These are phyloP conservation scores for Zaprionus africanus DNA, from an alignment of 1,140 invertebrate species.

Conservation along the genomic window DNA sequence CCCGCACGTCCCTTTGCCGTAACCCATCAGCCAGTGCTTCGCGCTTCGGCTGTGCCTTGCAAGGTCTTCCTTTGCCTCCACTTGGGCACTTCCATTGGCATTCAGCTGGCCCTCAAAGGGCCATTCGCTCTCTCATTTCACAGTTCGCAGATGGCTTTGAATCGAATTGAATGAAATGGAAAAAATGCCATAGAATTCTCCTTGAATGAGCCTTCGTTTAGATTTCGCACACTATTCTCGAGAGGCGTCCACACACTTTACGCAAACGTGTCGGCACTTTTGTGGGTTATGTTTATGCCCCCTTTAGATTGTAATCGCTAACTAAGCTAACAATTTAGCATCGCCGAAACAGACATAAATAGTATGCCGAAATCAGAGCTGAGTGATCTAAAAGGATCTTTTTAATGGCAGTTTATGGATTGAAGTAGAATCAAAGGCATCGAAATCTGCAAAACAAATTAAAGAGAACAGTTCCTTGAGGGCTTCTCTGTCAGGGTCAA, in stretches of 20 bases:
- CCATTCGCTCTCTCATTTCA: conserved; percentile 61
- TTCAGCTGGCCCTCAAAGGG: conserved; percentile 41
- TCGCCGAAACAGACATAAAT: not conserved
- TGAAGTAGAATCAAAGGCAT: too few relatives aligned
- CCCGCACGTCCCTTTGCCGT: not conserved
- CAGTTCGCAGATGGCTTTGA: conserved; percentile 72
- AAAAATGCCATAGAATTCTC: conserved; percentile 64
- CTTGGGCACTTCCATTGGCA: conserved; percentile 19
- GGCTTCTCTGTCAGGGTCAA: not conserved
- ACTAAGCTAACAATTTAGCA: conserved; percentile 18
- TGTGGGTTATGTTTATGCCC: conserved; percentile 45
- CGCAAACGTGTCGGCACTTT: conserved; percentile 49
- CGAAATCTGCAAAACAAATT: too few relatives aligned
- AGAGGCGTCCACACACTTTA: conserved; percentile 38
- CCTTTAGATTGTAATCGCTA: conserved; percentile 26
- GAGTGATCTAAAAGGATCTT: not conserved
- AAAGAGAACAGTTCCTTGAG: too few relatives aligned
- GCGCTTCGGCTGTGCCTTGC: not conserved
- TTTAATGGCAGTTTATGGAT: not conserved
- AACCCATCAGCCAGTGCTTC: not conserved
- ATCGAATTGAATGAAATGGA: conserved; percentile 72
- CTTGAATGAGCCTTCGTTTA: conserved; percentile 68
- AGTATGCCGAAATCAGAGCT: not conserved
- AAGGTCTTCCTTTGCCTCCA: not conserved
- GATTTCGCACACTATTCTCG: conserved; percentile 68